Percentiles rank a stretch among this genome's conserved stretches.
Conservation (phyloP, 2,113 vertebrate genomes). For the Thalassarche chlororhynchos region DNA sequence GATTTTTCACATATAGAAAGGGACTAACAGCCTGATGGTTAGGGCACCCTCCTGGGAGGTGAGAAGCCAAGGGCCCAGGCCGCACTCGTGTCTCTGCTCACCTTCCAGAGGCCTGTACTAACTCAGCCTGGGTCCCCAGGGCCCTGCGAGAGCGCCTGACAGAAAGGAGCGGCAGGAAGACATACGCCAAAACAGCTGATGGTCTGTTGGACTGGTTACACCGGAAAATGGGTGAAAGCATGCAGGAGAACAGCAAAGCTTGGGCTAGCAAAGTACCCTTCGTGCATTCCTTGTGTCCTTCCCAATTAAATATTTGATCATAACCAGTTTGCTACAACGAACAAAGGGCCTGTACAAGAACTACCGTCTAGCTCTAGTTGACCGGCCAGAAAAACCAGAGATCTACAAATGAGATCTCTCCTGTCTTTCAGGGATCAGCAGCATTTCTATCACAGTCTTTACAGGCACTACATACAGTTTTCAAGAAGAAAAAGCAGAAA, state of each 20-base stretch:
- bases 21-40: background rate
- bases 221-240: background rate
- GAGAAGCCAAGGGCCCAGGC: background rate
- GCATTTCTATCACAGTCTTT: background rate
- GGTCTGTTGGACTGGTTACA: background rate
- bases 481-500: background rate
- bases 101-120: background rate
- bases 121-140: accelerated
- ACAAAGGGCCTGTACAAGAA: background rate
- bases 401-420: background rate
- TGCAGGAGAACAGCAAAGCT: background rate
- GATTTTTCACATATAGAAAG: background rate
- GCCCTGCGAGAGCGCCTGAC: accelerated
- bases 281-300: background rate
- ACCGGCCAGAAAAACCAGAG: background rate
- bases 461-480: background rate
- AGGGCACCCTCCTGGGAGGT: background rate
- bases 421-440: background rate
- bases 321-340: background rate
- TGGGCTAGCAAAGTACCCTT: background rate
- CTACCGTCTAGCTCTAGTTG: background rate
- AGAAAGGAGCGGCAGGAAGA: background rate
- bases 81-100: background rate
- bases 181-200: background rate
- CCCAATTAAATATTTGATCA: background rate